Conservation (phyloP, 2,113 vertebrate species). For the Saguinus midas region DNA sequence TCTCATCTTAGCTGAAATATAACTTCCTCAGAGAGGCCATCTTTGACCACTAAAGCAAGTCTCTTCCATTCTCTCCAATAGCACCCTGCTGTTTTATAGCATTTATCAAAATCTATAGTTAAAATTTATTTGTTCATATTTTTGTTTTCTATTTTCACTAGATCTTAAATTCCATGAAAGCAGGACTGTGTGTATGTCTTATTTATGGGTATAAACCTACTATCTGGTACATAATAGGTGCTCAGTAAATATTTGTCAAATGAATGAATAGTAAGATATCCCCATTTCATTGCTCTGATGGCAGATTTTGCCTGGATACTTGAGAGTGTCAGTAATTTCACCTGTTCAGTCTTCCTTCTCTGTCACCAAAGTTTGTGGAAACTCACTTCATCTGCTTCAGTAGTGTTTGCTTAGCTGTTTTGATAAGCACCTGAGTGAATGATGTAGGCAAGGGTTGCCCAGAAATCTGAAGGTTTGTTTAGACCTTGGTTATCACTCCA, state of each 20-base stretch:
- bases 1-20: background rate
- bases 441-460: background rate
- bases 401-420: background rate
- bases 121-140: background rate
- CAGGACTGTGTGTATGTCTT: background rate
- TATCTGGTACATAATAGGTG: background rate
- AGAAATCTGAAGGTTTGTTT: slow-evolving; percentile 10
- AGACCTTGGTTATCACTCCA: background rate
- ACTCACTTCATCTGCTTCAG: background rate
- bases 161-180: background rate
- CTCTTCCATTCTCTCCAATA: background rate
- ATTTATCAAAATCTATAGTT: background rate
- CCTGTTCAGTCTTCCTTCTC: background rate
- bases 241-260: slow-evolving; percentile 7
- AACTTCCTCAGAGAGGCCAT: background rate
- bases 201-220: background rate
- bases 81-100: background rate
- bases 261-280: background rate
- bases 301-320: background rate
- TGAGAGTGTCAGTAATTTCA: background rate
- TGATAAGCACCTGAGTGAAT: background rate
- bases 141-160: slow-evolving; percentile 22
- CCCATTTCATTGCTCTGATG: background rate
- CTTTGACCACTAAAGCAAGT: background rate
- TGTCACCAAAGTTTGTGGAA: background rate